phyloP scores from a whole-genome alignment of 2,888 invertebrate genomes.

The Himalopsyche tibetana region DNA sequence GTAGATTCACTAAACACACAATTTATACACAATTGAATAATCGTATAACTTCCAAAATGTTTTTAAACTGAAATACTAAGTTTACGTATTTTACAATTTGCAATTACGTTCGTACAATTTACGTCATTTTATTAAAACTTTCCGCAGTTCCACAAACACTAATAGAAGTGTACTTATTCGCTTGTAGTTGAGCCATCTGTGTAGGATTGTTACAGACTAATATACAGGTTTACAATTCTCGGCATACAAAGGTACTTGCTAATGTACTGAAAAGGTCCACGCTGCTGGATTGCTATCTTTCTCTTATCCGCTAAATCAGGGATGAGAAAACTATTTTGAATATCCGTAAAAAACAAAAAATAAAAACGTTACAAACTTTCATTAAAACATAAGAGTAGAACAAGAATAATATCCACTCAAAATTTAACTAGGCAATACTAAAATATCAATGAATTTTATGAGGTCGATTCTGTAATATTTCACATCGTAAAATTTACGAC shows the following conservation, averaged over 20 bases:
- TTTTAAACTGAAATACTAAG: background rate
- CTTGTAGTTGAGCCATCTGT: conserved; percentile 27
- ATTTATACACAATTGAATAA: background rate
- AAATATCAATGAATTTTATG: too few species aligned
- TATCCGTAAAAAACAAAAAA: background rate
- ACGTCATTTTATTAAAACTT: conserved; percentile 44
- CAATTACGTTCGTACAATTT: conserved; percentile 4
- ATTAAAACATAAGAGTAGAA: too few species aligned
- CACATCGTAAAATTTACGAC: too few species aligned
- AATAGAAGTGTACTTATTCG: conserved; percentile 19
- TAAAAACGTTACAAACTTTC: background rate
- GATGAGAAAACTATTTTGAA: conserved; percentile 3
- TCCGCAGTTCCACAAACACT: conserved; percentile 20
- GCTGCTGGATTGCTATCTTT: background rate
- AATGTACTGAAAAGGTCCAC: conserved; percentile 16
- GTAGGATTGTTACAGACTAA: background rate
- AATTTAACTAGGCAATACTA: too few species aligned
- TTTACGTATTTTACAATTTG: conserved; percentile 10
- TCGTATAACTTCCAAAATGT: background rate
- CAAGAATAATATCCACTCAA: too few species aligned
- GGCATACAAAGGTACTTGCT: conserved; percentile 19
- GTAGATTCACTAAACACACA: too few species aligned
- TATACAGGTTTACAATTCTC: conserved; percentile 21
- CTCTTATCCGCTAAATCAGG: conserved; percentile 25
- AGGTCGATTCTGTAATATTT: too few species aligned